Evolutionary conservation across 2,113 vertebrate species (phyloP), one percentile per base, ranked within the genome.

Genomic region (Podilymbus podiceps): DNA sequence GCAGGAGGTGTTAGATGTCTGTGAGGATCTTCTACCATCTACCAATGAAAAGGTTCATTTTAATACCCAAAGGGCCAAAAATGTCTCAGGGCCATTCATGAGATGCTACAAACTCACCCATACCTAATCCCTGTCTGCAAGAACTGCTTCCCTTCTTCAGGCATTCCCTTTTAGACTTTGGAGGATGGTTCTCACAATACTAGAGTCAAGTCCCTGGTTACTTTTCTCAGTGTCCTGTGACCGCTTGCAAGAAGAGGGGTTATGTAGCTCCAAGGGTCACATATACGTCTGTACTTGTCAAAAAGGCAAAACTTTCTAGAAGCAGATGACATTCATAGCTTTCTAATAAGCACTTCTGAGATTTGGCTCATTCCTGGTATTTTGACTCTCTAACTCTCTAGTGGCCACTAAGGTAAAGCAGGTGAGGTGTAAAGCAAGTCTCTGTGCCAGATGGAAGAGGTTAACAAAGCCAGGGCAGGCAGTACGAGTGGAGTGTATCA

Each of bases 401-500:
- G 19, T 40, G 50, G 9, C 31, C 46, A 15, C 46, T 18, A 44
- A 28, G 91, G 62, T 15, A 68, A 59, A 91, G 12, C 7, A 46
- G 74, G 10, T 24, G 33, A 80, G 35, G 67, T 15, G 35, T n/a
- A n/a, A n/a, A n/a, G n/a, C n/a, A 30, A 6, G 58, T 49, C 66
- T 73, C 59, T 46, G 11, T 63, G 47, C 27, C 44, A 56, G 14
- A 68, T 30, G 35, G 35, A 23, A 87, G 62, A 38, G 64, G 40
- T 0, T 73, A 23, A 16, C 58, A 72, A 82, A 75, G 49, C 19
- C 30, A 66, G 20, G 42, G 33, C 28, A 58, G 68, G 18, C 16
- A 28, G 15, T 35, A 28, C 0, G 3, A 12, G 24, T 66, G 18
- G n/a, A 38, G 8, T 3, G 9, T 47, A 23, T 52, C 28, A 77